Conservation (phyloP, 1,140 invertebrate genomes). For the Drosophila mauritiana region DNA sequence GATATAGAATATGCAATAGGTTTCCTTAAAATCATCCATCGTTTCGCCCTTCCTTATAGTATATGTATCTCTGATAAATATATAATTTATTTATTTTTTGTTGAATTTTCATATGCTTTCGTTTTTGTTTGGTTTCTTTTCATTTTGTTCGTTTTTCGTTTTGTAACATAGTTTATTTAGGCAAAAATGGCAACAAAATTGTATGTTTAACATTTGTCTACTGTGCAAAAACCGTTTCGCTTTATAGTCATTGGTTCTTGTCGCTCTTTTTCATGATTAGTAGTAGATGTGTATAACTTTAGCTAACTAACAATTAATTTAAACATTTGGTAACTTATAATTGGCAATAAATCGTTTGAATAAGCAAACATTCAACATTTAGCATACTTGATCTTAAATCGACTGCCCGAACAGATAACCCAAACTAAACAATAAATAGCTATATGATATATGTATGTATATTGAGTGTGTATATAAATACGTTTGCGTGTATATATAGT, state of each 20-base stretch:
- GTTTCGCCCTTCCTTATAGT: constrained; percentile 42
- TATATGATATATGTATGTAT: constrained; percentile 61
- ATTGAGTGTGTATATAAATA: constrained; percentile 62
- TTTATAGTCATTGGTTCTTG: constrained; percentile 67
- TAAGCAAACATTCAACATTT: constrained; percentile 82
- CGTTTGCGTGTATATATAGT: constrained; percentile 39
- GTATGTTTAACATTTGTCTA: constrained; percentile 83
- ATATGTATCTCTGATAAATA: constrained; percentile 79
- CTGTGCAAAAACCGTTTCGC: constrained; percentile 56
- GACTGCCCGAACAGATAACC: constrained; percentile 58
- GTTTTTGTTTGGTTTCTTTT: constrained; percentile 48
- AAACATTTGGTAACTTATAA: constrained; percentile 81
- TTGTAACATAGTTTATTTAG: constrained; percentile 85
- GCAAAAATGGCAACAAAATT: constrained; percentile 85
- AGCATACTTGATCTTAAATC: constrained; percentile 69
- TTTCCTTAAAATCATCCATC: constrained; percentile 62
- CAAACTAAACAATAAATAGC: constrained; percentile 79
- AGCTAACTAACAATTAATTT: constrained; percentile 84
- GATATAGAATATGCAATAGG: constrained; percentile 61
- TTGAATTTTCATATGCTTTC: constrained; percentile 53
- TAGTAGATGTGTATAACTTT: constrained; percentile 81
- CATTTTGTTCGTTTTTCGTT: constrained; percentile 44
- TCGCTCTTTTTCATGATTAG: constrained; percentile 35
- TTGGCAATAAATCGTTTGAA: constrained; percentile 81
- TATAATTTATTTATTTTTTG: constrained; percentile 52